Evolutionary conservation across 2,113 vertebrate genomes (phyloP).

Genomic region (Psophia crepitans): DNA sequence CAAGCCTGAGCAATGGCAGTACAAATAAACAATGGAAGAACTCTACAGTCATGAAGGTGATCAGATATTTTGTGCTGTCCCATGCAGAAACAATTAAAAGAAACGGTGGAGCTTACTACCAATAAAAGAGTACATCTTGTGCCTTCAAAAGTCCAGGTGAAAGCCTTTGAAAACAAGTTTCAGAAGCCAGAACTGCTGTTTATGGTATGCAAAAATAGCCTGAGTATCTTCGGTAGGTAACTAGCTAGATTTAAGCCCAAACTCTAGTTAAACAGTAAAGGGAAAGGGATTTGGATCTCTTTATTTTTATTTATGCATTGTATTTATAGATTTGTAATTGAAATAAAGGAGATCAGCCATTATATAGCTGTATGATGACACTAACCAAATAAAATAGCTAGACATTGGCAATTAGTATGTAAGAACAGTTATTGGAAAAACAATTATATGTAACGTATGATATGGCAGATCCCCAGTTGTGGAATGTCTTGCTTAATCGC

Average conservation of each 20-base stretch:
- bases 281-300: not conserved
- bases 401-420: not conserved
- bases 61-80: not conserved
- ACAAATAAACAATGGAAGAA: not conserved
- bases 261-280: not conserved
- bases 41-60: not conserved
- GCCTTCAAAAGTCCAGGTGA: not conserved
- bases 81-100: not conserved
- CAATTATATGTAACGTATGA: not conserved
- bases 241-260: not conserved
- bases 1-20: not conserved
- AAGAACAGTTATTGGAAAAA: conserved; percentile 23
- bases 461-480: not conserved
- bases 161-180: not conserved
- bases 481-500: not conserved
- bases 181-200: not conserved
- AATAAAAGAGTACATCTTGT: not conserved
- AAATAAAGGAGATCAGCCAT: not conserved
- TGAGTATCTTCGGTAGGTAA: not conserved
- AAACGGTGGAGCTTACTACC: not conserved
- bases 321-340: not conserved
- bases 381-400: not conserved
- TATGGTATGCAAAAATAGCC: not conserved
- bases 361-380: not conserved
- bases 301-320: not conserved